Evolutionary conservation across 2,888 invertebrate species (phyloP).

Genomic region (Drosophila mayaguana): DNA sequence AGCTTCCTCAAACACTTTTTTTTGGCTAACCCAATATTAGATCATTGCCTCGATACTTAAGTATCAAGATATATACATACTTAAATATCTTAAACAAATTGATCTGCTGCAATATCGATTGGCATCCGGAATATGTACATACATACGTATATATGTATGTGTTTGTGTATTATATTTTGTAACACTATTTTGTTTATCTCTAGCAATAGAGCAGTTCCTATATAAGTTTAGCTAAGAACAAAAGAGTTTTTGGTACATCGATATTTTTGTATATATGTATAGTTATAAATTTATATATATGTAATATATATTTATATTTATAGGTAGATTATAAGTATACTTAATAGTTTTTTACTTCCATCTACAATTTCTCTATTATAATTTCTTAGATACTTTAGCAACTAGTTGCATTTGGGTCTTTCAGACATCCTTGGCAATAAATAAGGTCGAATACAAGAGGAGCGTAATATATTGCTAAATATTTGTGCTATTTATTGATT

Average conservation of each 20-base stretch:
- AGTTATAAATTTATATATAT: neutral
- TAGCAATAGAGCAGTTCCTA: neutral
- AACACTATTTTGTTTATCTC: constrained; percentile 6
- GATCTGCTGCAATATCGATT: constrained; percentile 45
- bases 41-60: neutral
- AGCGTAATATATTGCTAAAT: constrained; percentile 35
- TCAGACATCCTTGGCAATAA: constrained; percentile 31
- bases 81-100: constrained; percentile 21
- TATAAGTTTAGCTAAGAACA: neutral
- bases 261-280: neutral
- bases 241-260: neutral
- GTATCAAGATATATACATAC: constrained; percentile 7
- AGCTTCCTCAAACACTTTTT: neutral
- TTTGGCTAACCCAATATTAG: constrained; percentile 9
- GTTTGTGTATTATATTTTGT: neutral
- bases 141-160: neutral
- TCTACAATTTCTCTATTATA: neutral
- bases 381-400: neutral
- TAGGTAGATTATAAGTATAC: neutral
- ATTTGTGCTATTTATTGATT: constrained; percentile 20
- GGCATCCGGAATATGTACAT: neutral
- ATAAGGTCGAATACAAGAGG: constrained; percentile 29
- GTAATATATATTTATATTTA: too few relatives aligned
- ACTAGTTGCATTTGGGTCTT: constrained; percentile 8
- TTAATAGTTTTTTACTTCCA: neutral